These are phyloP conservation scores for Orthosia gracilis DNA, from an alignment of 2,888 invertebrate species.

Conservation along the genomic window DNA sequence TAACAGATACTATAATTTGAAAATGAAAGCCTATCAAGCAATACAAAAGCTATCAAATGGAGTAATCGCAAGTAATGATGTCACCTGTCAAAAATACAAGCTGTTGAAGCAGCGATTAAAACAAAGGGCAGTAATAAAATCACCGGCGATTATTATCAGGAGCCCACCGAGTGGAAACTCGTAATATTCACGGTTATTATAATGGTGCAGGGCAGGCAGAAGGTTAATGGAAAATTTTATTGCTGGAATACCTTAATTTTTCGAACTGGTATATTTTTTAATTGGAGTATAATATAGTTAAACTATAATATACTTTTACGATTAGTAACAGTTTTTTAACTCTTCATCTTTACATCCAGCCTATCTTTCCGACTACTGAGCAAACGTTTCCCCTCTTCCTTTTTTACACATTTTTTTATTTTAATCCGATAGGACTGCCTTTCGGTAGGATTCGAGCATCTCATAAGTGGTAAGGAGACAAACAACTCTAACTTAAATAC, in stretches of 20 bases:
- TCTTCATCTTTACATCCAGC: too few relatives aligned
- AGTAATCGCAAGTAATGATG: conserved; percentile 32
- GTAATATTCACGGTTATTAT: conserved; percentile 65
- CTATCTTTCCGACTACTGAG: too few relatives aligned
- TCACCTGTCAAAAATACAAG: conserved; percentile 45
- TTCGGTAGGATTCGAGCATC: too few relatives aligned
- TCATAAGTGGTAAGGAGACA: too few relatives aligned
- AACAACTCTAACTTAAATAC: too few relatives aligned
- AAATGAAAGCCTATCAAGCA: not conserved
- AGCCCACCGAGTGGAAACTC: conserved; percentile 57
- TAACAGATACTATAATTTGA: not conserved
- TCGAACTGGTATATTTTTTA: not conserved
- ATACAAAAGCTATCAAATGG: not conserved
- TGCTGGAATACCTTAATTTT: not conserved
- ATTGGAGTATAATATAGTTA: too few relatives aligned
- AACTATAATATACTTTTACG: too few relatives aligned
- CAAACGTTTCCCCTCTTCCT: too few relatives aligned
- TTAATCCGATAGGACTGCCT: too few relatives aligned
- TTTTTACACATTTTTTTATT: too few relatives aligned
- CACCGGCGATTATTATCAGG: conserved; percentile 62
- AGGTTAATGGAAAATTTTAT: conserved; percentile 25
- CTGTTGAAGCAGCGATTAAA: conserved; percentile 59
- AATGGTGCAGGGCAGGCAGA: conserved; percentile 35
- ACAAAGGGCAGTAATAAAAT: conserved; percentile 58
- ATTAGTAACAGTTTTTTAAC: too few relatives aligned